A percentile compares a stretch with the other conserved stretches of the same genome.
Conservation (phyloP, 2,888 invertebrate genomes). For the Sesia apiformis region DNA sequence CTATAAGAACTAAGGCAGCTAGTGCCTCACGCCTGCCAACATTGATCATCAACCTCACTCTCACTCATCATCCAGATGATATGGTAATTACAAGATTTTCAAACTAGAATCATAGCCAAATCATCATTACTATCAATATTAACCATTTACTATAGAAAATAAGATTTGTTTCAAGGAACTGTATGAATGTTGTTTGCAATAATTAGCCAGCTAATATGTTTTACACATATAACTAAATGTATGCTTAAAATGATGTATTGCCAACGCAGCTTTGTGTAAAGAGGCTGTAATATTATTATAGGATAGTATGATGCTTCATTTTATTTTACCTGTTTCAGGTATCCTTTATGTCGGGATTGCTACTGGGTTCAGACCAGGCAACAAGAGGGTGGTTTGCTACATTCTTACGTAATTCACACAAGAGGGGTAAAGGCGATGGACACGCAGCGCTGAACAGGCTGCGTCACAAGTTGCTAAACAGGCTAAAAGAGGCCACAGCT, state of each 20-base stretch:
- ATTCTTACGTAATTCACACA: constrained; percentile 91
- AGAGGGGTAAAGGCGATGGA: constrained; percentile 83
- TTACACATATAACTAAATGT: too few relatives aligned
- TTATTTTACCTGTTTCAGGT: constrained; percentile 55
- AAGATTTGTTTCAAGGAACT: too few relatives aligned
- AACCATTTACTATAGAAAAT: too few relatives aligned
- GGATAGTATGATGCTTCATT: too few relatives aligned
- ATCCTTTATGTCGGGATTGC: constrained; percentile 89
- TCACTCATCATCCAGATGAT: constrained; percentile 78
- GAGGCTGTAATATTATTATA: too few relatives aligned
- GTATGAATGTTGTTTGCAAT: too few relatives aligned
- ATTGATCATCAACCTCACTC: constrained; percentile 86
- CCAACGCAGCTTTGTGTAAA: too few relatives aligned
- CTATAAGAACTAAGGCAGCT: constrained; percentile 90
- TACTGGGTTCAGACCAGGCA: constrained; percentile 92
- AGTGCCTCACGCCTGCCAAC: constrained; percentile 93
- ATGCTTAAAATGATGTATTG: too few relatives aligned
- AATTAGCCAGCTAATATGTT: too few relatives aligned
- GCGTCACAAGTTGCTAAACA: constrained; percentile 83
- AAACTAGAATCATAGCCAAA: not conserved
- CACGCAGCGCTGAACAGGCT: constrained; percentile 79
- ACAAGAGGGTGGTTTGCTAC: constrained; percentile 94
- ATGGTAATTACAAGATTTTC: constrained; percentile 45
- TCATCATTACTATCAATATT: too few relatives aligned
- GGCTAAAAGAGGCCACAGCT: constrained; percentile 80